These are phyloP conservation scores for Triplophysa dalaica DNA, from an alignment of 2,113 vertebrate genomes.

Conservation along the genomic window DNA sequence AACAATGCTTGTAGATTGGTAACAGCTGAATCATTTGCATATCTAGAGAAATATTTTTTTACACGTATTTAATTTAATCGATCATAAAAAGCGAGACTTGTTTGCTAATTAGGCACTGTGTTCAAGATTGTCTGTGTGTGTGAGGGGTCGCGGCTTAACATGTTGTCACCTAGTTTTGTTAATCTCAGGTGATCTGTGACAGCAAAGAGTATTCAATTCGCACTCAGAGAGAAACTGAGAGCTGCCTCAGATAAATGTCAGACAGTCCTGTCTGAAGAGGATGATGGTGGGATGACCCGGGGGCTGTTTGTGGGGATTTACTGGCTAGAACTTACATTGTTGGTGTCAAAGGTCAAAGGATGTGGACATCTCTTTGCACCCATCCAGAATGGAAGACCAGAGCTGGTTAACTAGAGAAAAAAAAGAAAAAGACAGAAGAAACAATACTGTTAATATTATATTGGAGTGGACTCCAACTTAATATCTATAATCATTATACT, in stretches of 20 bases:
- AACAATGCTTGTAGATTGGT: background rate
- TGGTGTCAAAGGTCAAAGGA: constrained; percentile 74
- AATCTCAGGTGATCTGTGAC: constrained; percentile 38
- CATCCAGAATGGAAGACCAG: constrained; percentile 79
- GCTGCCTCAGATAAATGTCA: constrained; percentile 38
- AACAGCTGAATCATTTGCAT: background rate
- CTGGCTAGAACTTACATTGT: constrained; percentile 70
- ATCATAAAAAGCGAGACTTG: background rate
- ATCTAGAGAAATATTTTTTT: background rate
- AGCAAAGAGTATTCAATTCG: constrained; percentile 54
- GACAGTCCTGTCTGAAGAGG: constrained; percentile 37
- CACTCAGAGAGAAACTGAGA: constrained; percentile 40
- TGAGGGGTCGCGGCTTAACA: background rate
- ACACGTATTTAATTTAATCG: background rate
- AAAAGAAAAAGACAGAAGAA: constrained; percentile 18
- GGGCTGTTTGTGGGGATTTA: constrained; percentile 23
- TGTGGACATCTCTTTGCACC: constrained; percentile 79
- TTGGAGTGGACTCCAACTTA: too few relatives aligned
- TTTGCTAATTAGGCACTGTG: constrained; percentile 22
- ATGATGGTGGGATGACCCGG: background rate
- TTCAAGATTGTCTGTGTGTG: background rate
- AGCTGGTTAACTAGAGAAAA: constrained; percentile 68
- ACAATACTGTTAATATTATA: background rate
- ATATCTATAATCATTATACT: too few relatives aligned
- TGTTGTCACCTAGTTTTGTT: constrained; percentile 52